Conservation (phyloP, 2,888 invertebrate species). For the Cyaniris semiargus region DNA sequence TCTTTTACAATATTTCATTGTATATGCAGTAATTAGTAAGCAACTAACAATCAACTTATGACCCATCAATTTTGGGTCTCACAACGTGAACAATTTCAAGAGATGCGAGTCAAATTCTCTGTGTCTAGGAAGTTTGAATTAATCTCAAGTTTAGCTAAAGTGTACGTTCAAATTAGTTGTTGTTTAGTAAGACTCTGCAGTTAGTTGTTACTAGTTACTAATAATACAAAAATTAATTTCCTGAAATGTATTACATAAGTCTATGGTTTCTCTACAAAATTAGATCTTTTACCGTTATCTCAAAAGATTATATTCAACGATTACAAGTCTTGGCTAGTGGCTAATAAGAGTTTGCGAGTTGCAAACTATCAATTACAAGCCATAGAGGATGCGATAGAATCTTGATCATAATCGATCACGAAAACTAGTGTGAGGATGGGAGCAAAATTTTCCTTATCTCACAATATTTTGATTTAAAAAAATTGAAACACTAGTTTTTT, state of each 20-base stretch:
- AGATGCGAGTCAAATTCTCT: constrained; percentile 1
- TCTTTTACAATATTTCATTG: no score
- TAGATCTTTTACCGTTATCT: constrained; percentile 21
- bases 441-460: not conserved
- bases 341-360: constrained; percentile 10
- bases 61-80: not conserved
- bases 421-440: not conserved
- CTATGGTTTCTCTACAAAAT: not conserved
- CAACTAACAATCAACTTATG: not conserved
- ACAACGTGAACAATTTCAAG: not conserved
- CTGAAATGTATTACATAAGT: not conserved
- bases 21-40: not conserved
- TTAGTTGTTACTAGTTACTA: not conserved
- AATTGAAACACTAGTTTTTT: no score
- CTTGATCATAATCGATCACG: constrained; percentile 23
- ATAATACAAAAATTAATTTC: not conserved
- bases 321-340: not conserved
- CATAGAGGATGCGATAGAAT: constrained; percentile 21
- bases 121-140: constrained; percentile 16
- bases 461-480: not conserved
- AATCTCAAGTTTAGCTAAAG: not conserved
- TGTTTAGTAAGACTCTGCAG: not conserved
- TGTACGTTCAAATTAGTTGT: constrained; percentile 4
- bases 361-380: constrained; percentile 30
- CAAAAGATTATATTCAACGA: constrained; percentile 14